These are phyloP conservation scores for Acarapis woodi DNA, from an alignment of 1,140 invertebrate species.

Conservation along the genomic window DNA sequence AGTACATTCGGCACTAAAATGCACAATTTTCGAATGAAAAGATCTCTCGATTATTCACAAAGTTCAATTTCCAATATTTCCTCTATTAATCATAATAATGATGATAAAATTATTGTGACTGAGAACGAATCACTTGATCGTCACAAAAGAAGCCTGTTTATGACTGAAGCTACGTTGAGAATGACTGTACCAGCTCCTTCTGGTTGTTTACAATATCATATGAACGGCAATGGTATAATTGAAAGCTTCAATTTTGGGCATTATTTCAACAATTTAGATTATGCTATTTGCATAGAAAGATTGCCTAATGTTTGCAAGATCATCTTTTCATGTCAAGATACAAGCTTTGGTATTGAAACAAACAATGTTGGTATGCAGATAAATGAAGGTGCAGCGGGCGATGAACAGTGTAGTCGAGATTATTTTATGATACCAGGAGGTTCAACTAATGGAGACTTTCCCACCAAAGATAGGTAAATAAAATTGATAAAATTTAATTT, in stretches of 20 bases:
- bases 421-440: slow-evolving; percentile 8
- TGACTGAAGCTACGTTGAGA: background rate
- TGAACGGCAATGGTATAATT: slow-evolving; percentile 23
- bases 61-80: background rate
- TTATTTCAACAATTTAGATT: slow-evolving; percentile 13
- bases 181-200: slow-evolving; percentile 22
- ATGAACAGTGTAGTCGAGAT: slow-evolving; percentile 6
- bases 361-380: background rate
- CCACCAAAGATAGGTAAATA: slow-evolving; percentile 8
- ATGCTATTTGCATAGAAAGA: slow-evolving; percentile 13
- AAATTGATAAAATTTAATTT: too few species aligned
- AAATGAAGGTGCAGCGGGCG: slow-evolving; percentile 4
- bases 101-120: background rate
- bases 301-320: slow-evolving; percentile 13
- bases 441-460: slow-evolving; percentile 7
- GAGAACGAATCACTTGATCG: background rate
- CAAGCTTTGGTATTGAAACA: slow-evolving; percentile 4
- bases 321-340: slow-evolving; percentile 4
- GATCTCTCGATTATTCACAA: background rate
- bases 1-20: background rate
- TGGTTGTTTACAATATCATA: slow-evolving; percentile 32
- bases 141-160: background rate
- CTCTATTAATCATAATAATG: background rate
- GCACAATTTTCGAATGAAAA: too few species aligned
- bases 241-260: slow-evolving; percentile 30